Evolutionary conservation across 2,888 invertebrate species (phyloP), one percentile per base, ranked within the genome.

Genomic region (Metallyticus violacea): DNA sequence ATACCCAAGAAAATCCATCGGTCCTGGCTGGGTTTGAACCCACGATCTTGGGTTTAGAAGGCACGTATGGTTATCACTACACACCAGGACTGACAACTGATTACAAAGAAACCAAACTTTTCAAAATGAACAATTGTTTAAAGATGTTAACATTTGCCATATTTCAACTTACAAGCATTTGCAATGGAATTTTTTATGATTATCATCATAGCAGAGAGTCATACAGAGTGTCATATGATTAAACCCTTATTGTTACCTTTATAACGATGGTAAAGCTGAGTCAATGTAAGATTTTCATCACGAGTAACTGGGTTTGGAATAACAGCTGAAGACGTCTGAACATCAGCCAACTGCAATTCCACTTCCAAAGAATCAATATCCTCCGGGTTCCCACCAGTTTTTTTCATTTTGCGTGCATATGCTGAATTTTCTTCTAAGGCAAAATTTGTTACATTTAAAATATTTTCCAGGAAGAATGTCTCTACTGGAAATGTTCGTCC

Each of bases 401-500:
- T 95, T 89, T 94, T 94, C 0, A 96, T 92, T 91, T 93, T 95
- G 79, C 96, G 93, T 1, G 95, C 93, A 89, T 93, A 95, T 9
- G 93, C 93, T 0, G 94, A 94, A 89, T 94, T 94, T 88, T 94
- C 94, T 90, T 95, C 95, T 88, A 95, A 90, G 7, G 94, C 93
- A 91, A 93, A 96, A 89, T 92, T 91, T 15, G 93, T 93, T 89
- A 97, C 96, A 89, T 97, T 96, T 89, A 97, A 91, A 79, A 97
- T 94, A 90, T 97, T 97, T 92, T 98, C 97, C 79, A 98, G 92
- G 90, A 96, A 97, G 77, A 95, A 92, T 90, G 97, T 96, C 89
- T 96, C 94, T 0, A 98, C 97, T 0, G 97, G 97, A 91, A 95
- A 97, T 0, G 97, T 97, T 90, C 96, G 93, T 22, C 96, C 91